Evolutionary conservation across 1,140 invertebrate species (phyloP).

Genomic region (Drosophila ohnishii): DNA sequence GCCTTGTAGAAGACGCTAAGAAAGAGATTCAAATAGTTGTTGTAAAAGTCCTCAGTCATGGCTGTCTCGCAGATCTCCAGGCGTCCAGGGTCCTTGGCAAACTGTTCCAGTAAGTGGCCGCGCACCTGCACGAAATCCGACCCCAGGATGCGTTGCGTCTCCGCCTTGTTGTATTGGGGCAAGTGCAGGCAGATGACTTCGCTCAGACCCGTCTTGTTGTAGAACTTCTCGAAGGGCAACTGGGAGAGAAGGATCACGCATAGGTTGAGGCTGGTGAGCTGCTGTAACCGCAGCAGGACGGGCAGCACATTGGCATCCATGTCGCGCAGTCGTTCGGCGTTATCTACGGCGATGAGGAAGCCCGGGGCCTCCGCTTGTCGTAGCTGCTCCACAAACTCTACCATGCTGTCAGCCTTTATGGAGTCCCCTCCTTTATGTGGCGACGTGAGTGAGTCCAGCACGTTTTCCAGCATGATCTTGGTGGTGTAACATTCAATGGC

Average conservation of each 20-base stretch:
- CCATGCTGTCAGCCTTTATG: slow-evolving; percentile 88
- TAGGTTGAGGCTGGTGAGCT: slow-evolving; percentile 89
- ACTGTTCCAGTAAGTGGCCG: slow-evolving; percentile 23
- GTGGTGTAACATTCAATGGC: slow-evolving; percentile 91
- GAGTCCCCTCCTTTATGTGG: not conserved
- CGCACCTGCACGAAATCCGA: slow-evolving; percentile 78
- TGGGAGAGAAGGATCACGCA: slow-evolving; percentile 91
- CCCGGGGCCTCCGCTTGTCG: slow-evolving; percentile 14
- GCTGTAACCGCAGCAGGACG: slow-evolving; percentile 88
- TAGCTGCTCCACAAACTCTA: slow-evolving; percentile 88
- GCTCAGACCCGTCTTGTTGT: slow-evolving; percentile 87
- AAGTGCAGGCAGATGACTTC: slow-evolving; percentile 91
- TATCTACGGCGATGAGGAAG: slow-evolving; percentile 88
- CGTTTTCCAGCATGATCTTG: slow-evolving; percentile 90
- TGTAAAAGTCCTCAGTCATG: slow-evolving; percentile 86
- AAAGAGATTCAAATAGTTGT: slow-evolving; percentile 91
- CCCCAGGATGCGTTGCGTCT: slow-evolving; percentile 89
- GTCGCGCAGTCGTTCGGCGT: slow-evolving; percentile 89
- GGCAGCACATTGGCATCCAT: slow-evolving; percentile 89
- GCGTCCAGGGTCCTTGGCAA: slow-evolving; percentile 10
- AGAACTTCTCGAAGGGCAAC: slow-evolving; percentile 91
- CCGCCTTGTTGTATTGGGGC: slow-evolving; percentile 91
- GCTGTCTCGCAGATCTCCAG: slow-evolving; percentile 46
- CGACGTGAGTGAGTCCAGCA: slow-evolving; percentile 86
- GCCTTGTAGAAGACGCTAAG: slow-evolving; percentile 91